Percentiles rank a stretch among this genome's conserved stretches.
phyloP scores from a whole-genome alignment of 2,888 invertebrate species.

The Embidobia sp. region DNA sequence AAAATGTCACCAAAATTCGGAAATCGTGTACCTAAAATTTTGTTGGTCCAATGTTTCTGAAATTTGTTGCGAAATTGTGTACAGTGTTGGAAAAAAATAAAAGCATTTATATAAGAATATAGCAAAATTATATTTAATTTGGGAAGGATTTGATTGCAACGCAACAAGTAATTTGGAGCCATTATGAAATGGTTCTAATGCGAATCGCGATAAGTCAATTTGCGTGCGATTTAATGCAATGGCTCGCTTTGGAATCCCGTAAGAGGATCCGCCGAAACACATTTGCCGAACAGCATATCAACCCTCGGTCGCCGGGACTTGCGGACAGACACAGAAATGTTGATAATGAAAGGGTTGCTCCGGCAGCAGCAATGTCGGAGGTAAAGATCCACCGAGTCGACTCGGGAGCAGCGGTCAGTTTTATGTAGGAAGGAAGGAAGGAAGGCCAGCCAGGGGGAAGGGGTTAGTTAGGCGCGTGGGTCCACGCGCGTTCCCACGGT shows the following conservation, averaged over 20 bases:
- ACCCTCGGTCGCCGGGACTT: slow-evolving; percentile 62
- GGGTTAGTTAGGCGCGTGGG: slow-evolving; percentile 80
- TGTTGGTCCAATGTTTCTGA: too few relatives aligned
- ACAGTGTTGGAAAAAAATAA: too few relatives aligned
- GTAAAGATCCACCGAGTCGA: slow-evolving; percentile 61
- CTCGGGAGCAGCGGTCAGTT: slow-evolving; percentile 50
- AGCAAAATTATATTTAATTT: slow-evolving; percentile 6
- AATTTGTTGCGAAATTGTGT: too few relatives aligned
- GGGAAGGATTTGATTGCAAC: slow-evolving; percentile 1
- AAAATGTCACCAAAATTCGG: too few relatives aligned
- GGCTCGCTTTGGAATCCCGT: slow-evolving; percentile 35
- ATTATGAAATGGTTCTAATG: slow-evolving; percentile 54
- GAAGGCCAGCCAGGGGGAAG: slow-evolving; percentile 63
- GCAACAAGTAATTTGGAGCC: slow-evolving; percentile 26
- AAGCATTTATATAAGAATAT: too few relatives aligned
- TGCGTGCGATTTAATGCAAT: slow-evolving; percentile 39
- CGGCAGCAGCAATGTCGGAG: slow-evolving; percentile 66
- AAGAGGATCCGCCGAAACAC: slow-evolving; percentile 26
- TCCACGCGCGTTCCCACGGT: slow-evolving; percentile 81
- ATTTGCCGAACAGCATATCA: slow-evolving; percentile 42
- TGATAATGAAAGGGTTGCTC: slow-evolving; percentile 70
- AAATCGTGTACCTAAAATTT: too few relatives aligned
- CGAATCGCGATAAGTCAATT: slow-evolving; percentile 55
- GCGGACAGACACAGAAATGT: slow-evolving; percentile 70
- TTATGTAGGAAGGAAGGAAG: slow-evolving; percentile 64